Conservation (phyloP, 2,888 invertebrate species). For the Mongoloraphidia duomilia region DNA sequence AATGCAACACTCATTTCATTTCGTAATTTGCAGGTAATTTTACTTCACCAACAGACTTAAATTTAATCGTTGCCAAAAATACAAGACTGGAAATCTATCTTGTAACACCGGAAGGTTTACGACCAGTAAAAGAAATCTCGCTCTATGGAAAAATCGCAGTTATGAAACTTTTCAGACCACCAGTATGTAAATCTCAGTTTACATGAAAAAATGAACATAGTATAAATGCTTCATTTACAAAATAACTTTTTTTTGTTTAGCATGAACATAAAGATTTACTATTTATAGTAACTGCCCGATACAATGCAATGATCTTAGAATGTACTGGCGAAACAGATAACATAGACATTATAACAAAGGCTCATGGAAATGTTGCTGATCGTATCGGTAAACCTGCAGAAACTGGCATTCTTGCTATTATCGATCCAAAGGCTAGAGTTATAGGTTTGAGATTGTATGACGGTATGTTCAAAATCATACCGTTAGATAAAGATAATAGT, state of each 20-base stretch:
- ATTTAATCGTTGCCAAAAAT: constrained; percentile 90
- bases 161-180: constrained; percentile 85
- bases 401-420: constrained; percentile 87
- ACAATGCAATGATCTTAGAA: constrained; percentile 95
- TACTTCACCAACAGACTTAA: constrained; percentile 84
- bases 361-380: constrained; percentile 93
- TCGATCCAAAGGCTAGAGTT: constrained; percentile 89
- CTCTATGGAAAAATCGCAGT: constrained; percentile 90
- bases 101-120: constrained; percentile 89
- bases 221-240: background rate
- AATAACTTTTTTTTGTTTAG: constrained; percentile 32
- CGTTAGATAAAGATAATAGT: constrained; percentile 82
- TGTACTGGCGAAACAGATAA: constrained; percentile 63
- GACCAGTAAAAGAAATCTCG: constrained; percentile 89
- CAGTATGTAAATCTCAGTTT: constrained; percentile 37
- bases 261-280: constrained; percentile 83
- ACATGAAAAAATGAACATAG: background rate
- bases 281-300: constrained; percentile 84
- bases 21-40: constrained; percentile 68
- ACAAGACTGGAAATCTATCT: constrained; percentile 87
- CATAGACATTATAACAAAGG: constrained; percentile 86
- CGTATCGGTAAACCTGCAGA: constrained; percentile 90
- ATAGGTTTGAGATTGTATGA: constrained; percentile 93
- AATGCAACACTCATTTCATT: background rate
- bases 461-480: constrained; percentile 94